phyloP scores from a whole-genome alignment of 2,888 invertebrate species.

The Drosophila percnosoma region DNA sequence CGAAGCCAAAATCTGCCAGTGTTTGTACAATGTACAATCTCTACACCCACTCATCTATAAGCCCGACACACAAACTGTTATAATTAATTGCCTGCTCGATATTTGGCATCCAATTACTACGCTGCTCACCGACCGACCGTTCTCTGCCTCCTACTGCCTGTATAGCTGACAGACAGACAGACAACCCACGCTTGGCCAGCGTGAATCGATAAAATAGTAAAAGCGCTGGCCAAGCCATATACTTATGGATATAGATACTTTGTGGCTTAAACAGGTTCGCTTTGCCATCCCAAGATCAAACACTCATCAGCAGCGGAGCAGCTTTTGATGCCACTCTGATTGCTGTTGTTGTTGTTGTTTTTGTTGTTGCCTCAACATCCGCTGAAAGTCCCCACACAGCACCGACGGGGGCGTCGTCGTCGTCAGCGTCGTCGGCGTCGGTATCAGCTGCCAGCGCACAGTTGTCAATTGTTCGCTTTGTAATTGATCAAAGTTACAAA shows the following conservation, averaged over 20 bases:
- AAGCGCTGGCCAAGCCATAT: conserved; percentile 50
- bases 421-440: conserved; percentile 3
- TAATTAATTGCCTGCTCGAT: conserved; percentile 74
- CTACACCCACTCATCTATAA: conserved; percentile 62
- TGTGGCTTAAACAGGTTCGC: conserved; percentile 68
- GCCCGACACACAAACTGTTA: conserved; percentile 65
- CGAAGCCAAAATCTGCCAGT: conserved; percentile 32
- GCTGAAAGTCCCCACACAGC: conserved; percentile 53
- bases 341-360: conserved; percentile 23
- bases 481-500: conserved; percentile 15
- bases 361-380: conserved; percentile 64
- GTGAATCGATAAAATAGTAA: conserved; percentile 40
- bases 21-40: conserved; percentile 29
- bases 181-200: conserved; percentile 59
- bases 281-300: conserved; percentile 63
- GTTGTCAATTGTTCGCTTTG: conserved; percentile 35
- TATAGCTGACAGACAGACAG: conserved; percentile 17
- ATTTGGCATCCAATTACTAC: conserved; percentile 63
- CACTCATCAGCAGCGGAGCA: conserved; percentile 67
- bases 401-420: conserved; percentile 43
- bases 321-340: conserved; percentile 51
- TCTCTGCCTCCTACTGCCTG: conserved; percentile 1
- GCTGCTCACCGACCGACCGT: conserved; percentile 29
- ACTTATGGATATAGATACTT: conserved; percentile 59
- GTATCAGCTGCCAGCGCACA: conserved; percentile 38